Conservation (phyloP, 2,797 vertebrate species). For the Fundulus diaphanus region DNA sequence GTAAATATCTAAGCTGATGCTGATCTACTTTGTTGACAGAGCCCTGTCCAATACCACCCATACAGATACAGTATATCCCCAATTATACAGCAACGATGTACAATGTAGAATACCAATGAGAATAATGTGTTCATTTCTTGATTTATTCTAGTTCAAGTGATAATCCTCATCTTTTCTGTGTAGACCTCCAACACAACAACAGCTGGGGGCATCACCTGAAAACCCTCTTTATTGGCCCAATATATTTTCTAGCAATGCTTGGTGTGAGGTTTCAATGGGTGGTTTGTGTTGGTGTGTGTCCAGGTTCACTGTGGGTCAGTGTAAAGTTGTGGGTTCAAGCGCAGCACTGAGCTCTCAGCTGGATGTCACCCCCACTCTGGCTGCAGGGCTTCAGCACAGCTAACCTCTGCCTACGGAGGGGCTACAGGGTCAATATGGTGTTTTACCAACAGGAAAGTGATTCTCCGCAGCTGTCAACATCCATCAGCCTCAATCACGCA, state of each 20-base stretch:
- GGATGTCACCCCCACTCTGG: constrained; percentile 62
- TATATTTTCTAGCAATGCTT: not conserved
- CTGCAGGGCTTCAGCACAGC: constrained; percentile 42
- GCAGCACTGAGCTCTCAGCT: constrained; percentile 54
- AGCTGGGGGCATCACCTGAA: constrained; percentile 15
- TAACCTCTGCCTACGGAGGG: constrained; percentile 68
- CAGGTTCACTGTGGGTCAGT: constrained; percentile 40
- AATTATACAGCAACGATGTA: not conserved
- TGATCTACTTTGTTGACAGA: not conserved
- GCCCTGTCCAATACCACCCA: not conserved
- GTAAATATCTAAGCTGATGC: not conserved
- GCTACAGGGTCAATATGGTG: constrained; percentile 82
- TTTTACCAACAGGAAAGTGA: constrained; percentile 87
- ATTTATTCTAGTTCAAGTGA: not conserved
- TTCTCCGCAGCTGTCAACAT: constrained; percentile 87
- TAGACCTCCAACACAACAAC: constrained; percentile 15
- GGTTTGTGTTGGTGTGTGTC: constrained; percentile 46
- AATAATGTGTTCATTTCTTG: not conserved
- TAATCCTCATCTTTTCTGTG: not conserved
- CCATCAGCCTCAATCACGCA: constrained; percentile 81
- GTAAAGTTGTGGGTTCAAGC: constrained; percentile 57
- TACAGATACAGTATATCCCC: no score
- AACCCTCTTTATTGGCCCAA: constrained; percentile 20
- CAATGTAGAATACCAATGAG: not conserved
- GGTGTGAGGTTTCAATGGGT: constrained; percentile 13